Evolutionary conservation across 1,140 invertebrate genomes (phyloP).

Genomic region (Drosophila baimaii): DNA sequence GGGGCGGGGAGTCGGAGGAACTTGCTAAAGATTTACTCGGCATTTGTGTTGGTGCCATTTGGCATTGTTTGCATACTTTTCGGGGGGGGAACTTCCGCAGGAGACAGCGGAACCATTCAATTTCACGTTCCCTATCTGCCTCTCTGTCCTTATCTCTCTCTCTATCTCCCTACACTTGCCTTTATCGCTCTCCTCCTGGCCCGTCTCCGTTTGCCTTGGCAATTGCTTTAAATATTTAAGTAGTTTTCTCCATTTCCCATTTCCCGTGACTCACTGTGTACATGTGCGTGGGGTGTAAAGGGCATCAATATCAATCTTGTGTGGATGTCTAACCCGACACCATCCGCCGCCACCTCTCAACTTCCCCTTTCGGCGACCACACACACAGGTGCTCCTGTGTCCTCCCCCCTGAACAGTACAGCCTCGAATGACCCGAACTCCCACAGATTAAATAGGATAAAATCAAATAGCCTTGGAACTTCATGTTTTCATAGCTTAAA

Average conservation of each 20-base stretch:
- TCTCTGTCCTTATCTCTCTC: neutral
- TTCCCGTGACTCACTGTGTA: conserved; percentile 30
- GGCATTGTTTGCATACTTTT: conserved; percentile 52
- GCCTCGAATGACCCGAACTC: neutral
- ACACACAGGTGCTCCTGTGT: conserved; percentile 11
- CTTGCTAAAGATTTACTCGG: conserved; percentile 43
- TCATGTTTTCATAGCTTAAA: neutral
- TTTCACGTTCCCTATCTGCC: conserved; percentile 12
- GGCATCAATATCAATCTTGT: conserved; percentile 51
- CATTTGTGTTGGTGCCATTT: conserved; percentile 45
- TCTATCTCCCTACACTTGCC: neutral
- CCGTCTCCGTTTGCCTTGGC: conserved; percentile 24
- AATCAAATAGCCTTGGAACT: neutral
- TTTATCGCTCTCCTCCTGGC: conserved; percentile 8
- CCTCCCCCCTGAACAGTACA: conserved; percentile 11
- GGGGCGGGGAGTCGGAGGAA: conserved; percentile 8
- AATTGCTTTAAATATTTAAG: conserved; percentile 79
- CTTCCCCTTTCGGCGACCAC: neutral
- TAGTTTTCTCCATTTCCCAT: conserved; percentile 63
- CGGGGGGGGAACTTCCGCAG: conserved; percentile 5
- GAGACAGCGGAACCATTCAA: conserved; percentile 42
- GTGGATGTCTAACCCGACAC: conserved; percentile 31
- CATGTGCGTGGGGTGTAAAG: conserved; percentile 41
- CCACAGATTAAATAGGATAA: neutral
- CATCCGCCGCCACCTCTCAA: neutral